phyloP scores from a whole-genome alignment of 2,888 invertebrate species.

The Caenorhabditis sp. region DNA sequence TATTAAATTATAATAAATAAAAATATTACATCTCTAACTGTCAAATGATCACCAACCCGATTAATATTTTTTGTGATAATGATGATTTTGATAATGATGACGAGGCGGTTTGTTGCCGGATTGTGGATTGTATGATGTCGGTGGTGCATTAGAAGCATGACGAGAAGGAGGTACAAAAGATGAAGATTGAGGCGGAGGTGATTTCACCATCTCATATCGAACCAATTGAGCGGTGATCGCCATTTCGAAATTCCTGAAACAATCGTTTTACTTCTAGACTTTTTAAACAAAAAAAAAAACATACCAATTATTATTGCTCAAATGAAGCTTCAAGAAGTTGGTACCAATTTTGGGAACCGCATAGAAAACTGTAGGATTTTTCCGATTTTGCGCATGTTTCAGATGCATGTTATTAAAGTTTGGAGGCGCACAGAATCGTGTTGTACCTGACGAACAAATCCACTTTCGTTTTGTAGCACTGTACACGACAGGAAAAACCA shows the following conservation, averaged over 20 bases:
- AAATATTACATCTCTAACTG: too few species aligned
- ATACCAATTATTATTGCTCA: conserved; percentile 3
- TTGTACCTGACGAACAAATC: background rate
- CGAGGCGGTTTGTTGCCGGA: background rate
- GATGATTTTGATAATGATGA: too few species aligned
- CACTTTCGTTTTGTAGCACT: background rate
- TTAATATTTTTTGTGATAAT: background rate
- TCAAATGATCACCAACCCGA: too few species aligned
- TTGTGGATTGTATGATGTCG: background rate
- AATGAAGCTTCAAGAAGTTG: background rate
- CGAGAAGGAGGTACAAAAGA: background rate
- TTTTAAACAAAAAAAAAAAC: background rate
- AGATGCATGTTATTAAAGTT: background rate
- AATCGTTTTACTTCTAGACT: too few species aligned
- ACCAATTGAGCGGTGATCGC: conserved; percentile 1
- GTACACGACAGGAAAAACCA: background rate
- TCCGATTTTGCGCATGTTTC: background rate
- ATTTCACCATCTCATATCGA: background rate
- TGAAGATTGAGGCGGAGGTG: background rate
- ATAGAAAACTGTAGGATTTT: background rate
- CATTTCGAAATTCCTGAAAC: background rate
- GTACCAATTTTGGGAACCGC: background rate
- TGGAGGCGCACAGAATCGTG: background rate
- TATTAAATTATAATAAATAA: too few species aligned
- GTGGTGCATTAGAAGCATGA: background rate